Base-by-base conservation (phyloP, 1,140 invertebrate genomes). In the Lasioglossum baleicum region DNA sequence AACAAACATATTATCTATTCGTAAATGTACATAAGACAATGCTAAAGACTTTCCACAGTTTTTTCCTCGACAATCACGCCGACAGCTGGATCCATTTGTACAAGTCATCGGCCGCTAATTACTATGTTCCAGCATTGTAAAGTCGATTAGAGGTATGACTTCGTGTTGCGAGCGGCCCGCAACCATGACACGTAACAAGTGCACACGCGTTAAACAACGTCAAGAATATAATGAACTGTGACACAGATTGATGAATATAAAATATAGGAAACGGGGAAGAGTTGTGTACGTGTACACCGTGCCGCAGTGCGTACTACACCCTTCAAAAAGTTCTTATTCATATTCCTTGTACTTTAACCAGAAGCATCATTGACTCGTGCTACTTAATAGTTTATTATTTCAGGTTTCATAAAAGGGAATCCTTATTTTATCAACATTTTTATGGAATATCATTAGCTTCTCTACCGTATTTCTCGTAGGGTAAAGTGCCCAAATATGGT, bases 171-270 rank as follows among this genome's bases (percentile, higher is more conserved):
- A 66, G 2, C 42, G n/a, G 42, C 13, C n/a, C 11, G 42, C 65
- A 4, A 42, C n/a, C 65, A 13, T 26, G 42, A 51, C 65, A 42
- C 65, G n/a, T 67, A 67, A 67, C 65, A 67, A 67, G 65, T 51
- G 65, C 13, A 6, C n/a, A 11, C n/a, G 22, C 65, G 42, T 67
- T 67, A 67, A 67, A 67, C 65, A 67, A 67, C 11, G 65, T 51
- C 65, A 26, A n/a, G 65, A 26, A 48, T 8, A n/a, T 67, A 67
- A 67, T 26, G 65, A 42, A 67, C 40, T 42, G 42, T 67, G 65
- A 22, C 65, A 48, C n/a, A 26, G 65, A 67, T 67, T 67, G 65
- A 67, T 67, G 40, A 67, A 17, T 48, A 67, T 13, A 26, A 67
- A 67, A 22, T 2, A 22, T 26, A 48, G 1, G 11, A n/a, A 48